Base-by-base conservation (phyloP, 2,113 vertebrate species). In the Salvelinus sp. region DNA sequence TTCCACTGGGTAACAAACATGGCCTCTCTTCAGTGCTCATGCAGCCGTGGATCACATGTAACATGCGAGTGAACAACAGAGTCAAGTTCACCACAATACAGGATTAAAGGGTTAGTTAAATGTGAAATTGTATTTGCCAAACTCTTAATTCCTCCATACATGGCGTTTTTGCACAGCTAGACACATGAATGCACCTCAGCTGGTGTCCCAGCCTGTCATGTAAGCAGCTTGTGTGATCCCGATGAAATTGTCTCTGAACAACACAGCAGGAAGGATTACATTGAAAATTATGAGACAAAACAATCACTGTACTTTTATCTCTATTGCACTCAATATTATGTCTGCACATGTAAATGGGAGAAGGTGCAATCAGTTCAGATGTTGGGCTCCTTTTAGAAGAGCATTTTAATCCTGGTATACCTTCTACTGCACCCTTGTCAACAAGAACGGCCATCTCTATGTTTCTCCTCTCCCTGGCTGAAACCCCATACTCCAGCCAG, bases 361-460 rank as follows among this genome's bases (percentile, higher is more conserved):
- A 83, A 77, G 54, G 33, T 70, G 30, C 33, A 76, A 20, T 54
- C 65, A 74, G 6, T 6, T 48, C 75, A 65, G 44, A 25, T 78
- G 74, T 38, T 76, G 47, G 66, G 72, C 62, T 71, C 44, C 23
- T 66, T 47, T 72, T 75, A 79, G 79, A 85, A 77, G 83, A 69
- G 69, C 83, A 62, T 77, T 79, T 72, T 79, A 23, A 66, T 2
- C 57, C 66, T 69, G 57, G 57, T 69, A 73, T 50, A 47, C 63
- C 67, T 77, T 22, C 63, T 50, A 30, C 28, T 38, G 54, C 20
- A 44, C 9, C 38, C 38, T 2, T 12, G 38, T 44, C 38, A 10
- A 44, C 9, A 44, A 44, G 38, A 88, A 88, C 83, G 88, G 85
- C 82, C 77, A 28, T 77, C 75, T 87, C 89, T 91, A n/a, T n/a